phyloP scores from a whole-genome alignment of 2,113 vertebrate species.

The Vidua macroura region DNA sequence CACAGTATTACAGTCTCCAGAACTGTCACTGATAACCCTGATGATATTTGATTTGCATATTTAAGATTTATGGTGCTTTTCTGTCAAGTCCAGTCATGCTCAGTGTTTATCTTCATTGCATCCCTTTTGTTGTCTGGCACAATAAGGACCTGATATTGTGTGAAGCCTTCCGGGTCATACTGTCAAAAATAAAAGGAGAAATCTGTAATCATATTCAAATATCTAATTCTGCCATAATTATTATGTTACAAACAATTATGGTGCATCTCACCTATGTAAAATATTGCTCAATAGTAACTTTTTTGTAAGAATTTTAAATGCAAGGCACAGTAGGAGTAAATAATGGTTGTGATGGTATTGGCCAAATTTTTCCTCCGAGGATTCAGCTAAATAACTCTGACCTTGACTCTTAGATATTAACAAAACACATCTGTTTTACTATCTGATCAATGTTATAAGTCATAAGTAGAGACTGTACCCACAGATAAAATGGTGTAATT shows the following conservation, averaged over 20 bases:
- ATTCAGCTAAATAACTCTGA: not conserved
- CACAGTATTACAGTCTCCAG: not conserved
- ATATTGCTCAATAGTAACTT: not conserved
- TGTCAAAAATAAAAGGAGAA: not conserved
- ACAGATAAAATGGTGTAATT: not conserved
- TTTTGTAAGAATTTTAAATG: not conserved
- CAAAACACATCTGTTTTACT: not conserved
- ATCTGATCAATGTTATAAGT: not conserved
- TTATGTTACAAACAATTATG: not conserved
- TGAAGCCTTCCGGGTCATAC: not conserved
- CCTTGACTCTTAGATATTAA: not conserved
- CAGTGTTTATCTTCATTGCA: not conserved
- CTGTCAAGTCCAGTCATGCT: not conserved
- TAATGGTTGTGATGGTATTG: not conserved
- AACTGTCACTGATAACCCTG: not conserved
- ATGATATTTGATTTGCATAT: not conserved
- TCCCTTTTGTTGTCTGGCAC: not conserved
- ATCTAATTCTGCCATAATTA: not conserved
- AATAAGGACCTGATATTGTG: not conserved
- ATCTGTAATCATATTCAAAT: not conserved
- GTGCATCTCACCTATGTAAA: not conserved
- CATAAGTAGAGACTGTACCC: not conserved
- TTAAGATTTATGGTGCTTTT: not conserved
- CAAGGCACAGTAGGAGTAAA: not conserved
- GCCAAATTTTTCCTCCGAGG: not conserved